Percentiles rank a stretch among this genome's conserved stretches.
phyloP scores from a whole-genome alignment of 2,797 vertebrate species.

The Parauchenoglanis punctatus region DNA sequence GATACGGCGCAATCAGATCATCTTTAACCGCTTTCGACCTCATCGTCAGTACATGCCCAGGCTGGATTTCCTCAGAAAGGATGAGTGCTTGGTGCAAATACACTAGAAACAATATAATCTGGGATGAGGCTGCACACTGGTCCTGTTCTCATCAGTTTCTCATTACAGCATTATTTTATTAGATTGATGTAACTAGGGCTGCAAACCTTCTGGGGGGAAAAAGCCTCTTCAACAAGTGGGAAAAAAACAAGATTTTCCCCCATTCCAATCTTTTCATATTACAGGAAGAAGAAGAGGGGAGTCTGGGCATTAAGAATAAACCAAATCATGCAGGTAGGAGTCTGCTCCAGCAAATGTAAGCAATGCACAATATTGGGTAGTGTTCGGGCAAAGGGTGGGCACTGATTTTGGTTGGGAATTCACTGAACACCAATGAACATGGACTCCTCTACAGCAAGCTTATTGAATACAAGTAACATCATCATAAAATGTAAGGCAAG shows the following conservation, averaged over 20 bases:
- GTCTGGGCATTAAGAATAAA: slow-evolving; percentile 6
- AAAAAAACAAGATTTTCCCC: not conserved
- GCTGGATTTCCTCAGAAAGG: slow-evolving; percentile 32
- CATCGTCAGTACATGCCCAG: not conserved
- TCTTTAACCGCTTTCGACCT: not conserved
- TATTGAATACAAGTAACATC: slow-evolving; percentile 23
- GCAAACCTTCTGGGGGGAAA: slow-evolving; percentile 12
- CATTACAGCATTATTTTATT: slow-evolving; percentile 52
- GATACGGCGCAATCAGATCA: not conserved
- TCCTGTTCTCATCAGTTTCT: slow-evolving; percentile 42
- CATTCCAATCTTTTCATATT: slow-evolving; percentile 24
- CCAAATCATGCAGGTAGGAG: not conserved
- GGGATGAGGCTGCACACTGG: slow-evolving; percentile 34
- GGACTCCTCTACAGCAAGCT: not conserved
- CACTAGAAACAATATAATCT: slow-evolving; percentile 34
- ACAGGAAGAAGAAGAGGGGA: not conserved
- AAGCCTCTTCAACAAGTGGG: slow-evolving; percentile 21
- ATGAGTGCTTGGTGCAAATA: slow-evolving; percentile 13
- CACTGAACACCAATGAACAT: slow-evolving; percentile 11
- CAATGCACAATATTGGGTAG: not conserved
- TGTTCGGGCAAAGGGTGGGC: not conserved
- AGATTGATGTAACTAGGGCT: slow-evolving; percentile 46
- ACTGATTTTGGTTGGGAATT: slow-evolving; percentile 19
- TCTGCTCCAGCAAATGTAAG: not conserved
- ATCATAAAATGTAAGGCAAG: slow-evolving; percentile 17